Evolutionary conservation across 2,797 vertebrate genomes (phyloP), one percentile per base, ranked within the genome.

Genomic region (Oryzias sinensis): DNA sequence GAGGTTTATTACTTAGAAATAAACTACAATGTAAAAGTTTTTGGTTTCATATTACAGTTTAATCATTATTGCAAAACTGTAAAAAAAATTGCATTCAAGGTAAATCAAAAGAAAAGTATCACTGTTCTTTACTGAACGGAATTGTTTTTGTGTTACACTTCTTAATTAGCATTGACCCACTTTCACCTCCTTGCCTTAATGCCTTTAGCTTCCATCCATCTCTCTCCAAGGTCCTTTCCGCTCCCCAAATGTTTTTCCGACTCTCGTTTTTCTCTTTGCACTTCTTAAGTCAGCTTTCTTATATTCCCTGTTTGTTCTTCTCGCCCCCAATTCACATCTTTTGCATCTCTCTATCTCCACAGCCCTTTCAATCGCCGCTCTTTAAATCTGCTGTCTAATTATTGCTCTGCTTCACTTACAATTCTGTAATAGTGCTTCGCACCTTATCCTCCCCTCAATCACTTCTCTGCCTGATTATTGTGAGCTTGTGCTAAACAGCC

Each of bases 401-500:
- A 86, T 77, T 48, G 43, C 43, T 62, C 69, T 66, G 65, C 72
- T 81, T 68, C 80, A 72, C 76, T 82, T 76, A 85, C 82, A 81
- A 72, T 84, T 75, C 77, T 80, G 78, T 82, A 86, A 87, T 74
- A 71, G 65, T 51, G 54, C 77, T 80, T 70, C 74, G 68, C 61
- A 52, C 56, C 69, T 83, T 83, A 82, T 79, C 85, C 75, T 76
- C 70, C 70, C 69, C 78, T 88, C 82, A 77, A 83, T 89, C 84
- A 80, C 74, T 67, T 69, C 61, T 66, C 68, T 50, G 80, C 65
- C 81, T 83, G 83, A 88, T 84, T 83, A 83, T 75, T 79, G 72
- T 81, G 83, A 87, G 82, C 81, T 73, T 43, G 66, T 56, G 44
- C 81, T 86, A 82, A 89, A 86, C 82, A 87, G 65, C 74, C 68